Base-by-base conservation (phyloP, 2,113 vertebrate genomes). In the Phalacrocorax pelagicus region DNA sequence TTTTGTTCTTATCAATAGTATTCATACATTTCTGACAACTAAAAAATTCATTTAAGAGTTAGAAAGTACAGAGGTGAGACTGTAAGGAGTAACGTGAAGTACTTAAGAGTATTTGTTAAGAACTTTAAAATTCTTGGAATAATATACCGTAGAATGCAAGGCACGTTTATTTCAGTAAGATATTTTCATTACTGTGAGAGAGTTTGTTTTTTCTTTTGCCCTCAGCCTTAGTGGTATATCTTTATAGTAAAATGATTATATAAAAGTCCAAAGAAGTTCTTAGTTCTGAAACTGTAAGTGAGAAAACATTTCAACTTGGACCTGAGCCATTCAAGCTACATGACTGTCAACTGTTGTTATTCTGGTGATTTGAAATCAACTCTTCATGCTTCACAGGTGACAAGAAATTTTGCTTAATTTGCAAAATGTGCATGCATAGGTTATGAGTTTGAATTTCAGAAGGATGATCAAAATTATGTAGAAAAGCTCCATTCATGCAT, bases 321-420 rank as follows among this genome's bases (percentile, higher is more conserved):
- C 6, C 9, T 24, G 38, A 81, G 30, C 49, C n/a, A 57, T 61
- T 88, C 27, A 49, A 77, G 26, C 46, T 87, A 55, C 10, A 7
- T 21, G 71, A n/a, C 11, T 75, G 30, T 78, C 81, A 90, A 19
- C 63, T 88, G 22, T 36, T 90, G 21, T 86, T 95, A 47, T 90
- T 94, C 69, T 86, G 23, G 32, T 81, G 52, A 79, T 58, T 71
- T 91, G 71, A 93, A 94, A 92, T 75, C 59, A 91, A 62, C 36
- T 66, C 55, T 72, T 94, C 86, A 86, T 82, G 89, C 91, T 96
- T 92, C 74, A 93, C 36, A 94, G 40, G 47, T 92, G 80, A 78
- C 58, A 86, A 85, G 49, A 92, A 81, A 29, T 54, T 79, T 70
- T 81, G 40, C 32, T 65, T 89, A 32, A 89, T 95, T 97, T 80